Percentiles rank a stretch among this genome's conserved stretches.
Evolutionary conservation across 2,113 vertebrate species (phyloP).

Genomic region (Dasyornis broadbenti): DNA sequence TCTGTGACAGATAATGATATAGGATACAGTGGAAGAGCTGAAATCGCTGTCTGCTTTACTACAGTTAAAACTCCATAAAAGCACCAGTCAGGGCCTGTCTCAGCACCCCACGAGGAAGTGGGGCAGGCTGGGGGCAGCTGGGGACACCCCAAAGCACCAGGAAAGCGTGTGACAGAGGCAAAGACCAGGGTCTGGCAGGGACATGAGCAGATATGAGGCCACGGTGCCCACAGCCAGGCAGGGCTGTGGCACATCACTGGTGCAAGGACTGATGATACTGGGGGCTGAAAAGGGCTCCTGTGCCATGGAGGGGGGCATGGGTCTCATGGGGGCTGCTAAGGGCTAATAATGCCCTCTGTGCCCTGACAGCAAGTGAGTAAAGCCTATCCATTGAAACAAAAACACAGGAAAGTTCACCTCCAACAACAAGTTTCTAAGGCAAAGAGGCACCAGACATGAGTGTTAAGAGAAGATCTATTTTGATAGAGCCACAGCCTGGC

Average conservation of each 20-base stretch:
- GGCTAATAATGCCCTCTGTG: not conserved
- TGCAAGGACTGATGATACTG: not conserved
- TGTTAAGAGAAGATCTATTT: accelerated
- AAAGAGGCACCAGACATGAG: not conserved
- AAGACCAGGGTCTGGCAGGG: no score
- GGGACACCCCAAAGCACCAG: no score
- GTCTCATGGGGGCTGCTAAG: not conserved
- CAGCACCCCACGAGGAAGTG: accelerated
- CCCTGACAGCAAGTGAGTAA: not conserved
- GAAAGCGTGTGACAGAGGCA: no score
- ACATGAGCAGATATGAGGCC: accelerated
- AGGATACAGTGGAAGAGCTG: not conserved
- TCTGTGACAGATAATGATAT: not conserved
- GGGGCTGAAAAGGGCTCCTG: not conserved
- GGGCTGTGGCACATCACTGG: not conserved
- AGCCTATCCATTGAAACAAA: not conserved
- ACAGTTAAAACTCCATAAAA: not conserved
- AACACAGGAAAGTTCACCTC: not conserved
- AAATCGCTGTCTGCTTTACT: not conserved
- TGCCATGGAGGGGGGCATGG: not conserved
- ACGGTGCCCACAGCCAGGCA: accelerated
- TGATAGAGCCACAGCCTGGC: not conserved
- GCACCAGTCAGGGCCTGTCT: not conserved
- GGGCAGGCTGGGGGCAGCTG: not conserved
- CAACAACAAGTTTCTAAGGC: not conserved